Evolutionary conservation across 2,113 vertebrate species (phyloP), one percentile per base, ranked within the genome.

Genomic region (Tricholaema leucomelas): DNA sequence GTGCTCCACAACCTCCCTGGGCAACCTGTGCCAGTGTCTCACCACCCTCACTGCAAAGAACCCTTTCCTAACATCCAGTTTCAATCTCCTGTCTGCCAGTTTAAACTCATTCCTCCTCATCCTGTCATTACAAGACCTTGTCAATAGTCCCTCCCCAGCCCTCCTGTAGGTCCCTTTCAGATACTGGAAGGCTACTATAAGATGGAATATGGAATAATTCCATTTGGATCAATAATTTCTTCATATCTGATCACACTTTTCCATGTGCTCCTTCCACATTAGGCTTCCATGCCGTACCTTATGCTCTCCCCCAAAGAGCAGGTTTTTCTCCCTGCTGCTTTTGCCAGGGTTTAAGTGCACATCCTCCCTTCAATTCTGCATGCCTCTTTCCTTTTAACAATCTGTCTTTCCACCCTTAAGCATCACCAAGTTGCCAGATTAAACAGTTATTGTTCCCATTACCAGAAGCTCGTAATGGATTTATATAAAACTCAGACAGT

Each of bases 371-470:
- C 87, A 87, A 89, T 85, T 92, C 65, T 48, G 27, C 70, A 25
- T 35, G 14, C 35, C 79, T 92, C 25, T 58, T 33, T 36, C 66
- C 66, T 79, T 66, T 92, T 69, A 81, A 88, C 50, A 75, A 73
- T 88, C 79, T 86, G 79, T 77, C 90, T 92, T 90, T 94, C 88
- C 56, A 56, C 84, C 61, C 91, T 75, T 46, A 87, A 94, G 44
- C 94, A 84, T 35, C 76, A 55, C 74, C 44, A 56, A 72, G 88
- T 93, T 97, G 59, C n/a, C 81, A 91, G 94, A 96, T 94, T 79
- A 96, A 97, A 94, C n/a, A 50, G 46, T 87, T 94, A 92, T 93
- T 95, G 89, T 86, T 95, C 55, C 70, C 75, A 82, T 86, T 87
- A 86, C 60, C 79, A 90, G 76, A 31, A 67, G 78, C 84, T 48